Evolutionary conservation across 2,797 vertebrate genomes (phyloP), one percentile per base, ranked within the genome.

Genomic region (Danio jaintianensis): DNA sequence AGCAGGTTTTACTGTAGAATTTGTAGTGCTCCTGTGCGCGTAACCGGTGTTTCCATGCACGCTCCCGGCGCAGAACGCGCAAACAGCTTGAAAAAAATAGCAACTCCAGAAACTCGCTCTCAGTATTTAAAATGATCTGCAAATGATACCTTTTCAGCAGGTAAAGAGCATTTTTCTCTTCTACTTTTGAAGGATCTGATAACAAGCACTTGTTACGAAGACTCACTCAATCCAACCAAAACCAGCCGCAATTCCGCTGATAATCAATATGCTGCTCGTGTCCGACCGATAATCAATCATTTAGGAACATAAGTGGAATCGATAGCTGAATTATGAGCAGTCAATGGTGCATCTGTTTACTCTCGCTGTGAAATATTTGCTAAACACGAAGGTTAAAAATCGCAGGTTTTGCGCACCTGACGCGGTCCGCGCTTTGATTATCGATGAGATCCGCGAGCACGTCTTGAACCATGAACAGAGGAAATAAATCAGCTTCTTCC

Each of bases 351-450:
- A 58, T 58, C 50, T 18, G 3, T 7, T 16, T 56, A 43, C 42
- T 11, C 7, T 18, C 7, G 15, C 50, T 7, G 43, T 61, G 72
- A 38, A 36, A 47, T 62, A 61, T 62, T 13, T 48, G 16, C 15
- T 7, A 29, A 55, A 42, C 59, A 7, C 43, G 1, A 13, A 20
- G 38, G 61, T 11, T 29, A 67, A 36, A 56, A 48, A 69, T 10
- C 58, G 52, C 11, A 29, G 53, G 40, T 13, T 56, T 40, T 56
- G 40, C n/a, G 7, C 74, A 22, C 22, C n/a, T 48, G 45, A 15
- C 73, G 8, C 38, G 48, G 36, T 12, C 56, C 64, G 45, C 66
- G 56, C 47, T 52, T 71, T 71, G 77, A 45, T 79, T 53, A 62
- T 79, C 47, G 66, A 70, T 42, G 45, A n/a, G 13, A 62, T 62